Evolutionary conservation across 2,113 vertebrate species (phyloP).

Genomic region (Pedetes capensis): DNA sequence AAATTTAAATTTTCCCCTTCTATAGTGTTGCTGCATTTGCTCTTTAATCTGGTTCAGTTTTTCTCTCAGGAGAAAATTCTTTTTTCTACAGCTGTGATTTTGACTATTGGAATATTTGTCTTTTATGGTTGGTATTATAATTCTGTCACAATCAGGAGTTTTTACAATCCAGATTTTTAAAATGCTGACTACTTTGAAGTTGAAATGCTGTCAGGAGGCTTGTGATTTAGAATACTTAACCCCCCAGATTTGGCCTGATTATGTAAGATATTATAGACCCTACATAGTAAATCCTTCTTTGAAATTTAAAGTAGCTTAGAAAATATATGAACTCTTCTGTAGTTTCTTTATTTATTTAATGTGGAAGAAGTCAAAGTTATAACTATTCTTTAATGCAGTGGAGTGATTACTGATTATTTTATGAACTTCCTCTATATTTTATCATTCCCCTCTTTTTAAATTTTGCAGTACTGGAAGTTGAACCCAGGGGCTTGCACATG

Average conservation of each 20-base stretch:
- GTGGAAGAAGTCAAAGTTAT: background rate
- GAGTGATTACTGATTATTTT: constrained; percentile 44
- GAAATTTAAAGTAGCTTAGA: constrained; percentile 60
- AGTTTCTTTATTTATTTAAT: constrained; percentile 34
- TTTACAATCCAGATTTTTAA: constrained; percentile 37
- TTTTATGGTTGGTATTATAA: constrained; percentile 27
- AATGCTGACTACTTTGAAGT: constrained; percentile 29
- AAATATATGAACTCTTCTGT: background rate
- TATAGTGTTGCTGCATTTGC: background rate
- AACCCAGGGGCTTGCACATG: too few relatives aligned
- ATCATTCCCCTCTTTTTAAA: too few relatives aligned
- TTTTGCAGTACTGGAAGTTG: too few relatives aligned
- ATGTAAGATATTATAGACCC: constrained; percentile 7
- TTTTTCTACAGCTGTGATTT: constrained; percentile 3
- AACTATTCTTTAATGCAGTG: background rate
- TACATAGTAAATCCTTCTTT: constrained; percentile 19
- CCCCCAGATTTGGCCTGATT: constrained; percentile 29
- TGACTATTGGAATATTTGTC: background rate
- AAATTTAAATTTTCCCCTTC: background rate
- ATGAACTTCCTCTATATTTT: background rate
- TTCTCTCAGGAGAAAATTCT: constrained; percentile 14
- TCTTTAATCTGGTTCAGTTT: background rate
- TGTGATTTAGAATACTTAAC: constrained; percentile 45
- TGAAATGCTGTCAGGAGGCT: constrained; percentile 26
- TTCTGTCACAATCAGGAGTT: constrained; percentile 27